phyloP scores from a whole-genome alignment of 1,140 invertebrate genomes.

The Drosophila sturtevanti region DNA sequence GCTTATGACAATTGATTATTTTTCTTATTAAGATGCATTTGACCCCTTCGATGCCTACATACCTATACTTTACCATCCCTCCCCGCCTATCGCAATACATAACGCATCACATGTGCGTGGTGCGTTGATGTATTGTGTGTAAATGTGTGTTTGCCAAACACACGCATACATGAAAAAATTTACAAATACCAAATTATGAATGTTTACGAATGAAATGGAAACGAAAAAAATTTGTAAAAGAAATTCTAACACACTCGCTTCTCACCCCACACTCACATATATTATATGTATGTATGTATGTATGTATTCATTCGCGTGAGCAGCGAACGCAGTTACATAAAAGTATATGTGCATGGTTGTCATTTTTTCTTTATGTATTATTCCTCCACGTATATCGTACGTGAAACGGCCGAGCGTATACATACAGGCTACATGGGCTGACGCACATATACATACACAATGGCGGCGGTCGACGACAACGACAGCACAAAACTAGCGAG shows the following conservation, averaged over 20 bases:
- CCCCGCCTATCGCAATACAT: conserved; percentile 3
- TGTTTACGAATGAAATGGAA: conserved; percentile 81
- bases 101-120: conserved; percentile 38
- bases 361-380: conserved; percentile 39
- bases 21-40: background rate
- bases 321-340: conserved; percentile 69
- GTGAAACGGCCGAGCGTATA: conserved; percentile 55
- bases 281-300: conserved; percentile 59
- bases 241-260: conserved; percentile 76
- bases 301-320: conserved; percentile 56
- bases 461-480: conserved; percentile 5
- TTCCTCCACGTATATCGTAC: conserved; percentile 54
- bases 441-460: conserved; percentile 56
- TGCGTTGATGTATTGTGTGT: background rate
- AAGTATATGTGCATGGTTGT: conserved; percentile 59
- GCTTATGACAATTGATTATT: background rate
- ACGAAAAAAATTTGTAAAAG: conserved; percentile 75
- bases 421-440: conserved; percentile 61
- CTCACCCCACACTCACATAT: conserved; percentile 77
- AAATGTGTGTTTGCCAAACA: conserved; percentile 32
- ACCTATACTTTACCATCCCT: no score
- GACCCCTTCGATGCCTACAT: background rate
- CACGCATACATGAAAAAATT: conserved; percentile 63
- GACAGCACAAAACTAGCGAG: conserved; percentile 58
- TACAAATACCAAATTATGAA: conserved; percentile 81